Base-by-base conservation (phyloP, 2,888 invertebrate species). In the Tromatobia lineatoria region DNA sequence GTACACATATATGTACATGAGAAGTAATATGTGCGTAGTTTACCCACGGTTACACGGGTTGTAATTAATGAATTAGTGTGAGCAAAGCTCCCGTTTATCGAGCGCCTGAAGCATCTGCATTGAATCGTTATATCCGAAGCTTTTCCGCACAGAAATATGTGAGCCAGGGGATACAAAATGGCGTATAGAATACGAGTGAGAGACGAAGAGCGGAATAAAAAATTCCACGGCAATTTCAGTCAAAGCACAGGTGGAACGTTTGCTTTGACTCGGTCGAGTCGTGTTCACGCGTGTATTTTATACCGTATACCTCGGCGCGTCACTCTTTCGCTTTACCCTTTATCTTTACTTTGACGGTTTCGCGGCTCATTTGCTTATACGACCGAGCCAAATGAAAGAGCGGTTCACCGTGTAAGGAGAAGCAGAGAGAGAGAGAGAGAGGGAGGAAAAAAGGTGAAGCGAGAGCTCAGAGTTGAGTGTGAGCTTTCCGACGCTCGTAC, bases 321-420 rank as follows among this genome's bases (percentile, higher is more conserved):
- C 74, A 59, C 45, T 66, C 61, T 64, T 59, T 61, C 47, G 42
- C 42, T 78, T 59, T 64, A 23, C 50, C 82, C 74, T 83, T 79
- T 66, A 83, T 75, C 66, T 70, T 66, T 75, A 54, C 75, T 74
- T 79, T 66, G 75, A 54, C 64, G 70, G 75, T 79, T 79, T 74
- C 20, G 70, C 74, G 75, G 79, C 57, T 83, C 79, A 83, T 83
- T 79, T 79, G 79, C 70, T 79, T 75, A 38, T 38, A 79, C 25
- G 38, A 29, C 11, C 45, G 69, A 59, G 59, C 71, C 47, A 42
- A 71, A 71, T 71, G 61, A 71, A 78, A 78, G 59, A 70, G 59
- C 47, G 47, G 15, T 70, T 70, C 69, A 45, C 23, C 38, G 38
- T 70, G 50, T 70, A 64, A 78, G 57, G 47, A 69, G 34, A 52